Base-by-base conservation (phyloP, 1,140 invertebrate genomes). In the Aphidius ervi region DNA sequence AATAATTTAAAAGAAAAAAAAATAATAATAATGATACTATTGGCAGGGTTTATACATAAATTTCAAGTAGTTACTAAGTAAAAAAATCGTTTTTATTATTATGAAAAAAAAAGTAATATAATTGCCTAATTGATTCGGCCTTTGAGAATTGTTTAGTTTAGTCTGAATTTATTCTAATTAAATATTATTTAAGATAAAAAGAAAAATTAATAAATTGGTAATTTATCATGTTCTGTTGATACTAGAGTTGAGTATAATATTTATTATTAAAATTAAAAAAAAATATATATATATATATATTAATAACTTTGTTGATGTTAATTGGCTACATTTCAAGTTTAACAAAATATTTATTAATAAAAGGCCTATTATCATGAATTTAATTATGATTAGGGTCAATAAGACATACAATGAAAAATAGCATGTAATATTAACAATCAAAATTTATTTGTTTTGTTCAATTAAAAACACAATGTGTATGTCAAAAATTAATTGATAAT, bases 31-130 rank as follows among this genome's bases (percentile, higher is more conserved):
- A 45, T 50, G 56, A 54, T 53, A 62, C 61, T 53, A 64, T 66
- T 71, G 71, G 67, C 69, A 72, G 69, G 68, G 65, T 72, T 71
- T 70, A 66, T 68, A 72, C 59, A 58, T 62, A 58, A 63, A 56
- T 54, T 58, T 54, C 50, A 31, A 40, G 61, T 63, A 59, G 61
- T 55, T 55, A 23, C 31, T 58, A 59, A 58, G 61, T 16, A 23
- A 63, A 59, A 68, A 57, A 67, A 50, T 64, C 16, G 49, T 60
- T 60, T 60, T 55, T 56, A 46, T 39, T 39, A 43, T 6, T 9
- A 23, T 31, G 4, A 46, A 55, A 52, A 53, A 53, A 59, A 52
- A 59, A 41, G 37, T 9, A 49, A 47, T 61, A 69, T 65, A 67
- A 68, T 61, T 70, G 64, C 60, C 64, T 65, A 69, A 67, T 67